Evolutionary conservation across 2,888 invertebrate genomes (phyloP).

Genomic region (Callyntrura guangdongensis): DNA sequence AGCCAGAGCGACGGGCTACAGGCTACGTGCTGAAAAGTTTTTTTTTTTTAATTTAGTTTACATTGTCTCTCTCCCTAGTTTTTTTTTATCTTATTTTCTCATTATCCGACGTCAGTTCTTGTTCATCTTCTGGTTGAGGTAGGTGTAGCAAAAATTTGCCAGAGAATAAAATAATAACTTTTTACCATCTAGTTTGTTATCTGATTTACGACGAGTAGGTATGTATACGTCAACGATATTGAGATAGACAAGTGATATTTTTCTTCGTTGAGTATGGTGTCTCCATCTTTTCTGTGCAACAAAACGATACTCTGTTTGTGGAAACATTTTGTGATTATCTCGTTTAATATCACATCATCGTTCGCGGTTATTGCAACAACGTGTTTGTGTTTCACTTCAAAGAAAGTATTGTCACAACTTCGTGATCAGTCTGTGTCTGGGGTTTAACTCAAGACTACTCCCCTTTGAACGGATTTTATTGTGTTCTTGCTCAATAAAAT

Average conservation of each 20-base stretch:
- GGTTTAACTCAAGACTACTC: not conserved
- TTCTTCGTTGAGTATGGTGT: not conserved
- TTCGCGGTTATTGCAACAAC: not conserved
- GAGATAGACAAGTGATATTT: too few species aligned
- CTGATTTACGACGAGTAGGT: conserved; percentile 45
- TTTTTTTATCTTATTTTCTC: not conserved
- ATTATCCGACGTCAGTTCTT: not conserved
- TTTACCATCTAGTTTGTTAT: not conserved
- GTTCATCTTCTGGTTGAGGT: conserved; percentile 8
- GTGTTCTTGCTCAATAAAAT: not conserved
- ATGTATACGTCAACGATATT: too few species aligned
- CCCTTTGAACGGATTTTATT: not conserved
- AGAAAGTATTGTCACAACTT: conserved; percentile 59
- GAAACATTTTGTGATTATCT: not conserved
- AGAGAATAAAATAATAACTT: not conserved
- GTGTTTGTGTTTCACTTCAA: conserved; percentile 20
- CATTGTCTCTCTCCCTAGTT: not conserved
- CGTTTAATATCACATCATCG: too few species aligned
- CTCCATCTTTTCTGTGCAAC: not conserved
- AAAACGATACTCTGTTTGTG: conserved; percentile 2
- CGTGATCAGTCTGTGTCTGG: conserved; percentile 59
- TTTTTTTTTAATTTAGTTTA: not conserved
- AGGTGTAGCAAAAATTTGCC: conserved; percentile 19
- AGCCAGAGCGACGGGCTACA: not conserved
- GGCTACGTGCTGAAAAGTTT: not conserved